Evolutionary conservation across 2,113 vertebrate species (phyloP).

Genomic region (Bungarus multicinctus): DNA sequence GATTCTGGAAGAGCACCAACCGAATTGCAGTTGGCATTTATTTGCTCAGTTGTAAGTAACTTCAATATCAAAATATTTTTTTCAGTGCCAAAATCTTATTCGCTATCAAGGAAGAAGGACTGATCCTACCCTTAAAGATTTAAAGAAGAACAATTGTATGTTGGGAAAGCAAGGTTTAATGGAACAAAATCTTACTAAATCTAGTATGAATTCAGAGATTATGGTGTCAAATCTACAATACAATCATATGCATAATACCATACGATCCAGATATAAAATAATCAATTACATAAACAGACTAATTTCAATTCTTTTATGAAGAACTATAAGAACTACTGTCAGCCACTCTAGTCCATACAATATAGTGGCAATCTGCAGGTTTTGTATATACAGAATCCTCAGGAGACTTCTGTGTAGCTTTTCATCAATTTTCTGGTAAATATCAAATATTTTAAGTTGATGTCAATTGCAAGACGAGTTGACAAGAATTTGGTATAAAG

Average conservation of each 20-base stretch:
- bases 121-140: not conserved
- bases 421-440: not conserved
- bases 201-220: not conserved
- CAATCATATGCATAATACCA: not conserved
- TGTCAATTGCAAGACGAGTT: not conserved
- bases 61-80: not conserved
- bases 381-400: not conserved
- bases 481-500: not conserved
- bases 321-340: not conserved
- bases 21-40: not conserved
- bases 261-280: not conserved
- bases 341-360: not conserved
- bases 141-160: not conserved
- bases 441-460: not conserved
- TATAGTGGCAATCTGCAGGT: not conserved
- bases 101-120: not conserved
- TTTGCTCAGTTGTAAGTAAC: not conserved
- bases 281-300: not conserved
- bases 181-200: not conserved
- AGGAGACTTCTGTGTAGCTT: not conserved
- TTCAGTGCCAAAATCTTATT: not conserved
- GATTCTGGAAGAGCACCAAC: not conserved
- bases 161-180: not conserved
- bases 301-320: not conserved
- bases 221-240: not conserved